These are phyloP conservation scores for Ctenosaura bakeri DNA, from an alignment of 2,797 vertebrate genomes.

Conservation along the genomic window DNA sequence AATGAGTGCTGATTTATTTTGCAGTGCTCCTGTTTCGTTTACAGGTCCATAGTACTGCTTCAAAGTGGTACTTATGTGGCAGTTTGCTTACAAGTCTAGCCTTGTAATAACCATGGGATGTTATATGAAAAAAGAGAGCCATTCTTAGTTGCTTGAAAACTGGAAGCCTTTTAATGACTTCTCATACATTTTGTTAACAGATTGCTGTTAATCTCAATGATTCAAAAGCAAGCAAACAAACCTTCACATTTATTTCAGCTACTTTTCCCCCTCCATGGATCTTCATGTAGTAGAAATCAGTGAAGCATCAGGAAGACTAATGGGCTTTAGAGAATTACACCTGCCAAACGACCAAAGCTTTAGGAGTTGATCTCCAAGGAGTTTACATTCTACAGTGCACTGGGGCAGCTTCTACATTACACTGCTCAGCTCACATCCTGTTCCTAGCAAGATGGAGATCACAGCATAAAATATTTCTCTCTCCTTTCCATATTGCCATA, in stretches of 20 bases:
- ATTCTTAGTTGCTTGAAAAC: neutral
- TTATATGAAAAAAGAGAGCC: neutral
- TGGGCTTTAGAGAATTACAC: neutral
- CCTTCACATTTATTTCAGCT: neutral
- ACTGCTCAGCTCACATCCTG: neutral
- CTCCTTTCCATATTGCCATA: conserved; percentile 1
- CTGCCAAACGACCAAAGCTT: conserved; percentile 16
- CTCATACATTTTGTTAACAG: neutral
- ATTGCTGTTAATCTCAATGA: neutral
- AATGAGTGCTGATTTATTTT: neutral
- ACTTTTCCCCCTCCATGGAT: conserved; percentile 6
- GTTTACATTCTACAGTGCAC: neutral
- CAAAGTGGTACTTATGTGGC: neutral
- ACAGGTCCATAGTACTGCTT: neutral
- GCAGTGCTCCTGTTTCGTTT: neutral
- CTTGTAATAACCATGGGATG: neutral
- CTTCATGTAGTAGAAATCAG: neutral
- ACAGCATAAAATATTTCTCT: neutral
- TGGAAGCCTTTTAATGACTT: neutral
- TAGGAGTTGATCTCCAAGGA: conserved; percentile 21
- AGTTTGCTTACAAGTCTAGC: neutral
- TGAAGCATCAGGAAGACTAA: conserved; percentile 12
- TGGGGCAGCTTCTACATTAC: neutral
- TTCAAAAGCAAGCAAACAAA: neutral
- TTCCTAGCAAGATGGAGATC: neutral